Conservation (phyloP, 2,797 vertebrate species). For the Scarus forsteni region DNA sequence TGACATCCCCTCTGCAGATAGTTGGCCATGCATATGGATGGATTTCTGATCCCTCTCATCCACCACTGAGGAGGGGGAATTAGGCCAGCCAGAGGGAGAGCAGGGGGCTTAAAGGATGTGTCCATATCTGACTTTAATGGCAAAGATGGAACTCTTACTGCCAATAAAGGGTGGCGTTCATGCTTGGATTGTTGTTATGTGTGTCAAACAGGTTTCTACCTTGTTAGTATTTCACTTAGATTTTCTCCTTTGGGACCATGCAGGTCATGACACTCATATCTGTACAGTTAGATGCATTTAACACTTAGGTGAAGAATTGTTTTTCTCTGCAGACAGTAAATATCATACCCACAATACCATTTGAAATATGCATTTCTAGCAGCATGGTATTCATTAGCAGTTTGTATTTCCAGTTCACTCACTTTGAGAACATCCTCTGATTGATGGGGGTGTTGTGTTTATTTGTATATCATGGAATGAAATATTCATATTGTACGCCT, state of each 20-base stretch:
- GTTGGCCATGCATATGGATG: constrained; percentile 83
- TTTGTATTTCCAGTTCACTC: constrained; percentile 79
- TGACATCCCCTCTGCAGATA: constrained; percentile 76
- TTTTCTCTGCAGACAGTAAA: constrained; percentile 33
- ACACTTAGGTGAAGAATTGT: constrained; percentile 36
- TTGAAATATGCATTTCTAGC: constrained; percentile 69
- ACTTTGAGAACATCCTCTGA: constrained; percentile 70
- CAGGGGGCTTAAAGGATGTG: constrained; percentile 56
- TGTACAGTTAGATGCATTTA: constrained; percentile 42
- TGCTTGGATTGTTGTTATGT: constrained; percentile 68
- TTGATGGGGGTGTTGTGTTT: constrained; percentile 82
- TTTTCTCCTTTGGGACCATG: constrained; percentile 32
- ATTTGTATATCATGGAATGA: constrained; percentile 86
- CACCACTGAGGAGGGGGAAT: constrained; percentile 76
- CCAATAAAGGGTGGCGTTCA: constrained; percentile 63
- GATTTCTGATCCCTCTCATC: constrained; percentile 81
- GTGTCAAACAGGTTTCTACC: constrained; percentile 62
- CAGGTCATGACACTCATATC: constrained; percentile 43
- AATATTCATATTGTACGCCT: constrained; percentile 87
- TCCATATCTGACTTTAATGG: constrained; percentile 76
- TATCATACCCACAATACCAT: constrained; percentile 42
- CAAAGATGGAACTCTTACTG: constrained; percentile 71
- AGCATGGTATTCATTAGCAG: constrained; percentile 80
- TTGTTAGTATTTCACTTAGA: constrained; percentile 50
- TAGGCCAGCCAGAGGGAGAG: constrained; percentile 66